Evolutionary conservation across 2,113 vertebrate genomes (phyloP), one percentile per base, ranked within the genome.

Genomic region (Excalfactoria chinensis): DNA sequence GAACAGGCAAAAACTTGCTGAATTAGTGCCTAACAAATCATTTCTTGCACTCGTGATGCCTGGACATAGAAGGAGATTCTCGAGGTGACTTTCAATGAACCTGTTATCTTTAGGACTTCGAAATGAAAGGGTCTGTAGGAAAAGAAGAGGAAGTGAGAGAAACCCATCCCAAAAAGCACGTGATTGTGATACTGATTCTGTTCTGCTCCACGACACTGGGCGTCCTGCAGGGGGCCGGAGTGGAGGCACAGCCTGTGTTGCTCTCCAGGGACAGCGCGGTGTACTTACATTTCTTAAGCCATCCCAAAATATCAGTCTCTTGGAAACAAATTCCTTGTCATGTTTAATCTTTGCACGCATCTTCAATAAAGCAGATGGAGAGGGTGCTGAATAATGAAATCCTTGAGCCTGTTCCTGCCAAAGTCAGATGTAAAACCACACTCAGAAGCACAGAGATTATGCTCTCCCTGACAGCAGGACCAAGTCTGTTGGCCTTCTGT

Each of bases 51-150:
- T 21, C 98, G 97, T 22, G 91, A 96, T 6, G 49, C 90, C 13
- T 49, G 98, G 89, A 98, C 97, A 96, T 96, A 98, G 90, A 97
- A 97, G 96, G 98, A 98, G 73, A 98, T 98, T 88, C 88, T 98
- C 30, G 97, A 98, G 43, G 95, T 98, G 84, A 94, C 93, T 32
- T 83, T 97, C 90, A 97, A 96, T 25, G 98, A 98, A 96, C n/a
- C 30, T 98, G 25, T 97, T 97, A 72, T 98, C 98, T 49, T 86
- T 97, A 32, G 95, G 94, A 11, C 12, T 89, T 6, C 92, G 97
- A 30, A 60, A 97, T 53, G 97, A 98, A 63, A 96, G 97, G n/a
- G 49, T 97, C 48, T 97, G 97, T 88, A 98, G 98, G 94, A 93
- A 97, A 40, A 95, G 96, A 4, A 95, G 98, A 58, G 92, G 97